Conservation (phyloP, 30 jellyfish, hydroid and myxozoan genomes). For the Cassiopea xamachana region DNA sequence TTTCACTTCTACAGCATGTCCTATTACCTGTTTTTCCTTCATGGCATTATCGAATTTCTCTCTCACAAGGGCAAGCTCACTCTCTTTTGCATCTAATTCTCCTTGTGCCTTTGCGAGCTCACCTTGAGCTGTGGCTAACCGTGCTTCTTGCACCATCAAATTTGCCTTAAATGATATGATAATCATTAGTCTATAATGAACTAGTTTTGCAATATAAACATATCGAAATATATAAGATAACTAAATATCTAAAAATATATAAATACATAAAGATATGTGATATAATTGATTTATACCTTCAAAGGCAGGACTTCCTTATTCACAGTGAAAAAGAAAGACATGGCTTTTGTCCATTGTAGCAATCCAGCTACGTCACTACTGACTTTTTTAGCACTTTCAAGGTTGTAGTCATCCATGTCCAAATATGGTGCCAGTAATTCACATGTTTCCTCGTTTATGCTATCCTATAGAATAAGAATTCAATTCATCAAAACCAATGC, state of each 20-base stretch:
- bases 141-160: constrained; percentile 85
- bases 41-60: constrained; percentile 87
- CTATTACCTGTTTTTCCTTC: constrained; percentile 85
- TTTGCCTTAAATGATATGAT: constrained; percentile 52
- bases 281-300: constrained; percentile 17
- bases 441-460: constrained; percentile 81
- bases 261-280: not conserved
- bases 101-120: constrained; percentile 80
- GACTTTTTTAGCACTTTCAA: constrained; percentile 84
- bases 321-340: constrained; percentile 80
- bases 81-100: constrained; percentile 77
- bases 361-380: constrained; percentile 88
- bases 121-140: constrained; percentile 71
- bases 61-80: constrained; percentile 81
- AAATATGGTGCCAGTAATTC: constrained; percentile 86
- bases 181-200: not conserved
- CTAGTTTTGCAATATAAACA: too few relatives aligned
- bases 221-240: not conserved
- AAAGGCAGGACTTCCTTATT: constrained; percentile 87
- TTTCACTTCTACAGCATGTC: not conserved
- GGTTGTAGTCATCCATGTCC: constrained; percentile 82
- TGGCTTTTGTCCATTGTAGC: constrained; percentile 91
- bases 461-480: constrained; percentile 41
- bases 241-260: not conserved
- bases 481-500: not conserved